These are phyloP conservation scores for Sebastes miniatus DNA, from an alignment of 2,797 vertebrate species.

Conservation along the genomic window DNA sequence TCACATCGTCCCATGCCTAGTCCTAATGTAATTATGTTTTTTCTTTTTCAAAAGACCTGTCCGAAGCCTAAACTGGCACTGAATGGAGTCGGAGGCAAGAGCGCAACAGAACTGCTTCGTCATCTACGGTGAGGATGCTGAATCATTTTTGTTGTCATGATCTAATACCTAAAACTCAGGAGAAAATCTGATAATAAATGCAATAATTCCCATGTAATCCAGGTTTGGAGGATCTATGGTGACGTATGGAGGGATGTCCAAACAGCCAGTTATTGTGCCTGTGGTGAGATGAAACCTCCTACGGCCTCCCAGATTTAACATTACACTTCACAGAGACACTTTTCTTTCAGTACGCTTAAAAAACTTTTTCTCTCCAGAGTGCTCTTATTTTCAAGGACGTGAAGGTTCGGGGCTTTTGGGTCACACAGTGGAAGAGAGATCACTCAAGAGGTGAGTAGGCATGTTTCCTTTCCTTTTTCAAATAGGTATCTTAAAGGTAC, in stretches of 20 bases:
- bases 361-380: constrained; percentile 78
- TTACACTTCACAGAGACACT: neutral
- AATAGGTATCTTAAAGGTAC: neutral
- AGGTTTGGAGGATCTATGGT: constrained; percentile 93
- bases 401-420: constrained; percentile 92
- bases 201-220: neutral
- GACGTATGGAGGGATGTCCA: constrained; percentile 97
- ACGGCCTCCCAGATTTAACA: neutral
- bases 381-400: constrained; percentile 94
- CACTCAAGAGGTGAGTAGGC: constrained; percentile 82
- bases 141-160: neutral
- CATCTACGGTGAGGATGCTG: constrained; percentile 87
- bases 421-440: constrained; percentile 91
- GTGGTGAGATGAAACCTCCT: constrained; percentile 84
- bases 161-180: neutral
- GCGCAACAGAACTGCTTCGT: constrained; percentile 91
- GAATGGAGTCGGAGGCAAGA: constrained; percentile 94
- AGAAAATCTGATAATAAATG: neutral
- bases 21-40: neutral
- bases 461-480: neutral
- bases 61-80: constrained; percentile 90
- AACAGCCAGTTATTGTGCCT: constrained; percentile 90
- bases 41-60: constrained; percentile 71
- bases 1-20: neutral
- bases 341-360: neutral